Conservation (phyloP, 2,113 vertebrate species). For the Corythoichthys intestinalis region DNA sequence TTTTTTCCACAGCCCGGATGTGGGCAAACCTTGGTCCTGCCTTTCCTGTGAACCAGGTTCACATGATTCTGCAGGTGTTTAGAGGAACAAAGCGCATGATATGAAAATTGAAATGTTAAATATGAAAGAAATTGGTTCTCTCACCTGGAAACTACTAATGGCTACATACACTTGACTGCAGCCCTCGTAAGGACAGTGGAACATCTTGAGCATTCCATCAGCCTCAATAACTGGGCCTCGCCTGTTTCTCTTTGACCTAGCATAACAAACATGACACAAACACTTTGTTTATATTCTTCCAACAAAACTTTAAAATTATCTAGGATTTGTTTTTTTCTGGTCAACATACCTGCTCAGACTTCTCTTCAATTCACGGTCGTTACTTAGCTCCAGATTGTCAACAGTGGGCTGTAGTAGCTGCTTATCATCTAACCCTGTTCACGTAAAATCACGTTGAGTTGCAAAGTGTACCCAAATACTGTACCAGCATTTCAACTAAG, state of each 20-base stretch:
- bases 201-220: slow-evolving; percentile 86
- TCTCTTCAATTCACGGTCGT: slow-evolving; percentile 49
- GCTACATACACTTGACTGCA: slow-evolving; percentile 89
- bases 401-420: slow-evolving; percentile 55
- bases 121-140: not conserved
- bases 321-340: not conserved
- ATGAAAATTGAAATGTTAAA: not conserved
- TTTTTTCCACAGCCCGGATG: slow-evolving; percentile 90
- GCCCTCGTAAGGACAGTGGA: slow-evolving; percentile 87
- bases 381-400: slow-evolving; percentile 45
- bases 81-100: not conserved
- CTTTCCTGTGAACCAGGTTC: slow-evolving; percentile 88
- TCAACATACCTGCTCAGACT: slow-evolving; percentile 64
- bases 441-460: not conserved
- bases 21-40: slow-evolving; percentile 86
- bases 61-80: slow-evolving; percentile 79
- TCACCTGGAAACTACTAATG: slow-evolving; percentile 90
- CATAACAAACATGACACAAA: slow-evolving; percentile 2
- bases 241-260: slow-evolving; percentile 77
- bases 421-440: slow-evolving; percentile 63
- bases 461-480: not conserved
- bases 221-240: slow-evolving; percentile 77
- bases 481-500: no score
- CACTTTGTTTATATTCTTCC: not conserved
- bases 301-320: not conserved